These are phyloP conservation scores for Chlorocebus sabaeus DNA, from an alignment of 2,113 vertebrate species.

Conservation along the genomic window DNA sequence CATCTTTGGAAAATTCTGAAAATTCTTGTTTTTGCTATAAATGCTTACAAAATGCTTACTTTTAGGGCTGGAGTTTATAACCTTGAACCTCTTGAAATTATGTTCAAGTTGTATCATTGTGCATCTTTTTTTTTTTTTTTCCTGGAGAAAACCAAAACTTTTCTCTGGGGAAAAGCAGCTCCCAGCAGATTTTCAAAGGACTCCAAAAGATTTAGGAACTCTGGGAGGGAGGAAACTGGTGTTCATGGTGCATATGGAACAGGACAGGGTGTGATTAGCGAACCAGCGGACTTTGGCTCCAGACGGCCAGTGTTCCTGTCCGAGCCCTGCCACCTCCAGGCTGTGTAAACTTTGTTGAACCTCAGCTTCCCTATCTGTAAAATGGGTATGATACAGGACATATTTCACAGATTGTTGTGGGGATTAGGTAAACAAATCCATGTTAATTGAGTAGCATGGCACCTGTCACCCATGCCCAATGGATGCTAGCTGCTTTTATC, in stretches of 20 bases:
- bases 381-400: not conserved
- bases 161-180: not conserved
- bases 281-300: not conserved
- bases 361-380: not conserved
- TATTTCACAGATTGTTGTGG: not conserved
- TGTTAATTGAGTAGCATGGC: not conserved
- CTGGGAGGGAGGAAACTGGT: not conserved
- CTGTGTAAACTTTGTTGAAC: not conserved
- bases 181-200: not conserved
- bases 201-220: not conserved
- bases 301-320: not conserved
- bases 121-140: not conserved
- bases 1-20: not conserved
- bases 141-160: not conserved
- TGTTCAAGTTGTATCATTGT: not conserved
- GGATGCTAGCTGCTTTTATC: not conserved
- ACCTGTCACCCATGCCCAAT: not conserved
- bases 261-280: not conserved
- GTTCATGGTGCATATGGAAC: fast-evolving
- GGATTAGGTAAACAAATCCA: not conserved
- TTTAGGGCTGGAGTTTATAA: not conserved
- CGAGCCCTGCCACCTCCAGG: not conserved
- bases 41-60: not conserved
- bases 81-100: not conserved
- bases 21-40: not conserved